Percentiles rank a stretch among this genome's conserved stretches.
These are phyloP conservation scores for Acrocephalus arundinaceus DNA, from an alignment of 2,113 vertebrate species.

Conservation along the genomic window DNA sequence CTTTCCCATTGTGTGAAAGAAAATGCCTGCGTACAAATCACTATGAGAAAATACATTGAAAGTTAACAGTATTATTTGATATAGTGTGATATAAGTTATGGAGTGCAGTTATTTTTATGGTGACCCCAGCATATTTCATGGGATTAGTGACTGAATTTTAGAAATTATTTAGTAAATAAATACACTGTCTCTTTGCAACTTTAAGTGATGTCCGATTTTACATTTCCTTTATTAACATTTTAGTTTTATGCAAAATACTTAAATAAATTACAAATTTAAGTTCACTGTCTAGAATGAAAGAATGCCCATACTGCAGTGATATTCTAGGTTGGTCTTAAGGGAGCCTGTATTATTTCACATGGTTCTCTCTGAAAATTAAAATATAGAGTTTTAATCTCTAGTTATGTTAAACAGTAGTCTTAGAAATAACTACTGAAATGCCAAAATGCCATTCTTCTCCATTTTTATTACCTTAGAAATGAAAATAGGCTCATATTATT, in stretches of 20 bases:
- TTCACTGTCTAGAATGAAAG: background rate
- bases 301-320: background rate
- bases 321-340: background rate
- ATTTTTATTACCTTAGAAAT: background rate
- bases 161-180: background rate
- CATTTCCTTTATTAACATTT: background rate
- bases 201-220: background rate
- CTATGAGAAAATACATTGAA: background rate
- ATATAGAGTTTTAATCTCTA: background rate
- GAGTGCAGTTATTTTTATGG: background rate
- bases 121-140: background rate
- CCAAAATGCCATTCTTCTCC: background rate
- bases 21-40: background rate
- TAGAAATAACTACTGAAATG: background rate
- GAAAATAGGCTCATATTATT: background rate
- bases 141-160: background rate
- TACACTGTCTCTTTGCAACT: background rate
- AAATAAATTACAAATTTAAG: background rate
- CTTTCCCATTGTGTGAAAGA: background rate
- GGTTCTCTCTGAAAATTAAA: background rate
- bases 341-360: background rate
- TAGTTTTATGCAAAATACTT: background rate
- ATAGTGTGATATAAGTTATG: background rate
- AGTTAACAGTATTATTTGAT: background rate
- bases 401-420: background rate